Percentiles rank a stretch among this genome's conserved stretches.
Conservation (phyloP, 2,113 vertebrate genomes). For the Bubalus kerabau region DNA sequence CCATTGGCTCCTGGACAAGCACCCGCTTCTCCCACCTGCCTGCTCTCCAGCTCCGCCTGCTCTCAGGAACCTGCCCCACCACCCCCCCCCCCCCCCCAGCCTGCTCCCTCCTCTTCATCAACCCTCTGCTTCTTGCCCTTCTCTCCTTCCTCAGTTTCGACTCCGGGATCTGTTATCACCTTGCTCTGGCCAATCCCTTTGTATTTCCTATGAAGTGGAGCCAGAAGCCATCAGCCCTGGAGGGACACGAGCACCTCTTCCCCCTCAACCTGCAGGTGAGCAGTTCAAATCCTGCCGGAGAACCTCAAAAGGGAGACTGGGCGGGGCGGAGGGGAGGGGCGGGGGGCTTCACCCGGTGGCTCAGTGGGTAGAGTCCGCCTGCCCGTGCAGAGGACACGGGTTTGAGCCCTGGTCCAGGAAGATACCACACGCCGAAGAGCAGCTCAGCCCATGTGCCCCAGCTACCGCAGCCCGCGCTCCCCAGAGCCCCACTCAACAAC, state of each 20-base stretch:
- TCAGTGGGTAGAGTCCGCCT: not conserved
- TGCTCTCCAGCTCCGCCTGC: not conserved
- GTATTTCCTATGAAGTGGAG: not conserved
- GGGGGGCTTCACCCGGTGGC: fast-evolving
- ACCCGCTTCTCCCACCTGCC: not conserved
- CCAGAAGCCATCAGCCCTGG: not conserved
- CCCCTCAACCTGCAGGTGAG: not conserved
- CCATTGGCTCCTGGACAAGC: not conserved
- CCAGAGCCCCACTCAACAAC: not conserved
- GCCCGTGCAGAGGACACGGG: not conserved
- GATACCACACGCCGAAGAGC: not conserved
- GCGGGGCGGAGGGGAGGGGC: fast-evolving
- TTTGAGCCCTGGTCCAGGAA: not conserved
- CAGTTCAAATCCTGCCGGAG: not conserved
- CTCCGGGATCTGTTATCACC: not conserved
- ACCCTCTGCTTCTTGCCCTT: not conserved
- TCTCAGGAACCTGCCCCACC: not conserved
- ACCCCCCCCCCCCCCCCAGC: fast-evolving
- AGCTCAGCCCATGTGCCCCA: not conserved
- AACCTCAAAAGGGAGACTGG: too few species aligned
- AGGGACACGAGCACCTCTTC: too few species aligned
- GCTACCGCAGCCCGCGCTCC: fast-evolving
- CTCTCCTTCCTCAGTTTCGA: not conserved
- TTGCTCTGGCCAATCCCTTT: not conserved
- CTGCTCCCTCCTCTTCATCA: not conserved